These are phyloP conservation scores for Lepus europaeus DNA, from an alignment of 2,113 vertebrate species.

Conservation along the genomic window DNA sequence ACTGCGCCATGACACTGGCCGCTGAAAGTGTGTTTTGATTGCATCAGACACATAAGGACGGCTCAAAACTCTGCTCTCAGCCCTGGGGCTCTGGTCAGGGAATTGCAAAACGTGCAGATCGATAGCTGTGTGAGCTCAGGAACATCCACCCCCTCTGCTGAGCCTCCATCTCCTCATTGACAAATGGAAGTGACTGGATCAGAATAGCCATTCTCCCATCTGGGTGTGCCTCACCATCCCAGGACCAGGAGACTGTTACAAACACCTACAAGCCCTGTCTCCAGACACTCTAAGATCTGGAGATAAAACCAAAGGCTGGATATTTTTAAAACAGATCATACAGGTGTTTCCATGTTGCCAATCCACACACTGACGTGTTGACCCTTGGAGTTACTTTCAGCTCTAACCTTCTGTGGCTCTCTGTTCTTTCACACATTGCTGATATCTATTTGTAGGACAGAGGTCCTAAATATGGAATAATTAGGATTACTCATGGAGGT, in stretches of 20 bases:
- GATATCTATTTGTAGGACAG: neutral
- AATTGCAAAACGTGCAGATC: neutral
- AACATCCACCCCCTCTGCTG: neutral
- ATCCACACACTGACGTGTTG: neutral
- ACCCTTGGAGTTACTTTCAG: neutral
- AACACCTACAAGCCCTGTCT: neutral
- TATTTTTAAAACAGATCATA: neutral
- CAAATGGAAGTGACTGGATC: neutral
- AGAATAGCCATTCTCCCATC: neutral
- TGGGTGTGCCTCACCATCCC: neutral
- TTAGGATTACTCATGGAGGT: neutral
- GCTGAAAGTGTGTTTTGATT: neutral
- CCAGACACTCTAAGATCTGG: conserved; percentile 8
- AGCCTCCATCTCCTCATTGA: neutral
- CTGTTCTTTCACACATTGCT: conserved; percentile 3
- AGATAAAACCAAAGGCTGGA: neutral
- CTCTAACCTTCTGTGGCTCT: neutral
- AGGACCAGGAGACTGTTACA: neutral
- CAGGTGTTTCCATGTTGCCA: neutral
- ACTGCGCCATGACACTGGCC: neutral
- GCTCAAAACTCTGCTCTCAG: conserved; percentile 5
- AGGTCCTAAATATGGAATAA: neutral
- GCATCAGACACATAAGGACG: neutral
- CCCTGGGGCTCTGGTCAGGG: neutral
- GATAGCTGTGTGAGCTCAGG: neutral